Conservation (phyloP, 2,888 invertebrate species). For the Ametastegia equiseti region DNA sequence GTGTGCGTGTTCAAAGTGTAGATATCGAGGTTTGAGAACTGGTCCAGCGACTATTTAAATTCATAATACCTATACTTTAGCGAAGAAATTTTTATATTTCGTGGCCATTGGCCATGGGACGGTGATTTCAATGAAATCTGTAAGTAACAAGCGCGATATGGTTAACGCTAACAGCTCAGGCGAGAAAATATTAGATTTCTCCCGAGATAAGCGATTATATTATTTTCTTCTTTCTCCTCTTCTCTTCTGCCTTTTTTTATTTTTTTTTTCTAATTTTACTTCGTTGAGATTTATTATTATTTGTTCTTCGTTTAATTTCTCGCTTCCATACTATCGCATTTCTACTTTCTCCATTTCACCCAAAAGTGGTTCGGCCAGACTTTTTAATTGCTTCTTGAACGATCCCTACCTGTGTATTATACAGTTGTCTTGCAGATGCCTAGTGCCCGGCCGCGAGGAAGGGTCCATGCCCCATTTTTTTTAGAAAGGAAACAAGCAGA, state of each 20-base stretch:
- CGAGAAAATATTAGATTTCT: slow-evolving; percentile 29
- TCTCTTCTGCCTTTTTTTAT: no score
- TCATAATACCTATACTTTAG: neutral
- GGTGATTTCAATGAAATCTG: slow-evolving; percentile 3
- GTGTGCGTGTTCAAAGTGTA: neutral
- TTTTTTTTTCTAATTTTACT: neutral
- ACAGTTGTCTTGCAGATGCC: slow-evolving; percentile 51
- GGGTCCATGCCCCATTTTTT: slow-evolving; percentile 68
- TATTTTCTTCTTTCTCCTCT: neutral
- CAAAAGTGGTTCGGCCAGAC: slow-evolving; percentile 39
- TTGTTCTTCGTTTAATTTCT: slow-evolving; percentile 34
- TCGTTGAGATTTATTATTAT: neutral
- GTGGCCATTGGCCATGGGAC: slow-evolving; percentile 9
- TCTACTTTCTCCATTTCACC: slow-evolving; percentile 49
- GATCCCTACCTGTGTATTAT: no score
- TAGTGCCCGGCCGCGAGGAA: slow-evolving; percentile 51
- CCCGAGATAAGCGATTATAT: neutral
- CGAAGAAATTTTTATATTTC: slow-evolving; percentile 36
- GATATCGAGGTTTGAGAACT: slow-evolving; percentile 26
- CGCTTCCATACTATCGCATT: slow-evolving; percentile 18
- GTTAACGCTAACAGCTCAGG: neutral
- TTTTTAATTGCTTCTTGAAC: slow-evolving; percentile 47
- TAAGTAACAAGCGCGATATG: neutral
- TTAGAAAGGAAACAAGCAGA: slow-evolving; percentile 67
- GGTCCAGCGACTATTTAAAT: slow-evolving; percentile 49